A percentile compares a stretch with the other conserved stretches of the same genome.
Conservation (phyloP, 2,113 vertebrate genomes). For the Cephalopholis sonnerati region DNA sequence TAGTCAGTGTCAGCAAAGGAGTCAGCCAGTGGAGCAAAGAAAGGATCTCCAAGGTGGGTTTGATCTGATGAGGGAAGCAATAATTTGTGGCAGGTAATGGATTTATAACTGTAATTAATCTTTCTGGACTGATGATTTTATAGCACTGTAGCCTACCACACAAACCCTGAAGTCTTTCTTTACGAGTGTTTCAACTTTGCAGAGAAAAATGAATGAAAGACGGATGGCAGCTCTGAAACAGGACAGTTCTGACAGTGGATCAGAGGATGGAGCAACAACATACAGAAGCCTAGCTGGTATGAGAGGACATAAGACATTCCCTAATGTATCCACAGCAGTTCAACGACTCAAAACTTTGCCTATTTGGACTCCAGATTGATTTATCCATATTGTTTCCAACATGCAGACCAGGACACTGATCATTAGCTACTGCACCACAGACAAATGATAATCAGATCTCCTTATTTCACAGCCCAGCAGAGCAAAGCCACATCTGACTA, state of each 20-base stretch:
- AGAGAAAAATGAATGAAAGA: constrained; percentile 88
- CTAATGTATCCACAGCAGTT: background rate
- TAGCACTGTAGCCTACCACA: background rate
- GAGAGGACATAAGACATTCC: background rate
- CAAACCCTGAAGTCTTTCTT: background rate
- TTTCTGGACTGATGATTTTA: background rate
- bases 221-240: constrained; percentile 77
- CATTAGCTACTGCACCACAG: constrained; percentile 12
- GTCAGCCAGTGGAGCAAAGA: constrained; percentile 93
- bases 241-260: constrained; percentile 86
- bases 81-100: background rate
- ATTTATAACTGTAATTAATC: background rate
- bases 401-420: constrained; percentile 24
- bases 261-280: constrained; percentile 86
- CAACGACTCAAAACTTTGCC: background rate
- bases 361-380: background rate
- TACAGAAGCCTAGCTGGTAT: constrained; percentile 84
- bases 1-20: constrained; percentile 91
- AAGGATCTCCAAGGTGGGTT: constrained; percentile 88
- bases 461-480: constrained; percentile 59
- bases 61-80: background rate
- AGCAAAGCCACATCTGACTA: constrained; percentile 34
- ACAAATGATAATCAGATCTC: constrained; percentile 25
- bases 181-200: constrained; percentile 19
- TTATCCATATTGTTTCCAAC: constrained; percentile 7